Percentiles rank a stretch among this genome's conserved stretches.
Conservation (phyloP, 2,797 vertebrate species). For the Enteromius anoplus region DNA sequence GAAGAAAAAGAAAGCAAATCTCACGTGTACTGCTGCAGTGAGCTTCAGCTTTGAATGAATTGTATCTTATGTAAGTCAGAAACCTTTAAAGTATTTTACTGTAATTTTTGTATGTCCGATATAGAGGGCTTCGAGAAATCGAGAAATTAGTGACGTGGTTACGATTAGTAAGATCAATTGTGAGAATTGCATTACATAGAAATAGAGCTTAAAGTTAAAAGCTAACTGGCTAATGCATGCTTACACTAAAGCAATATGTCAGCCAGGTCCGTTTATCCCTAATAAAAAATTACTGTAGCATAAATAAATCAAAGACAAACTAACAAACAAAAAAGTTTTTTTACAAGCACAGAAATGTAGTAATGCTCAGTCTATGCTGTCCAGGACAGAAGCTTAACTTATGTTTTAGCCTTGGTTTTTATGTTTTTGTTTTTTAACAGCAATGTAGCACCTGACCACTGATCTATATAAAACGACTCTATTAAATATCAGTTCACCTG, state of each 20-base stretch:
- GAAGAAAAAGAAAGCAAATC: slow-evolving; percentile 35
- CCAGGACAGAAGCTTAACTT: background rate
- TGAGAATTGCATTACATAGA: background rate
- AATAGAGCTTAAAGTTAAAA: slow-evolving; percentile 2
- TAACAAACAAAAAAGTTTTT: too few relatives aligned
- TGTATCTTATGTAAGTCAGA: slow-evolving; percentile 49
- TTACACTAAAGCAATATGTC: background rate
- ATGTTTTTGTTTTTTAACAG: slow-evolving; percentile 4
- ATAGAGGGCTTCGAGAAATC: background rate
- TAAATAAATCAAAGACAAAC: background rate
- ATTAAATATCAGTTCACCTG: too few relatives aligned
- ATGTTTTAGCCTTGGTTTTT: background rate
- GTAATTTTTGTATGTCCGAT: background rate
- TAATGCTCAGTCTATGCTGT: background rate
- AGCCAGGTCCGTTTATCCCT: background rate
- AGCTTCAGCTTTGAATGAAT: slow-evolving; percentile 46
- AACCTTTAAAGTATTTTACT: background rate
- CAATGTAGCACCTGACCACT: slow-evolving; percentile 25
- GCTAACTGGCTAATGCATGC: slow-evolving; percentile 38
- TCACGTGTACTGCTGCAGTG: background rate
- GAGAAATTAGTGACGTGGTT: background rate
- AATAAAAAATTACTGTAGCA: background rate
- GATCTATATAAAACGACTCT: too few relatives aligned
- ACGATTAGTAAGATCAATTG: background rate
- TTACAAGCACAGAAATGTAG: background rate